Conservation (phyloP, 2,888 invertebrate species). For the Celastrina argiolus region DNA sequence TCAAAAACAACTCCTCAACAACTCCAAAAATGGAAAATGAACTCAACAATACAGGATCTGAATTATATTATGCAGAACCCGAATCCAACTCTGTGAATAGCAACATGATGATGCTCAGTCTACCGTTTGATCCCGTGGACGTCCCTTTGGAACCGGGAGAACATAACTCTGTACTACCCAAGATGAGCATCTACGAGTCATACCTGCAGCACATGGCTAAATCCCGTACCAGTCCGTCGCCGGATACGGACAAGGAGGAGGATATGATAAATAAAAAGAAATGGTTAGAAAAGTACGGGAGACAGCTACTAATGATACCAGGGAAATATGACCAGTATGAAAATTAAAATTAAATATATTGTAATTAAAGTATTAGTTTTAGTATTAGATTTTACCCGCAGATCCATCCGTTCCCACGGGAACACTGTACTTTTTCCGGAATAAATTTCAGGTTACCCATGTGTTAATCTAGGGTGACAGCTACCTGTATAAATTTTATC, state of each 20-base stretch:
- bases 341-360: neutral
- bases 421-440: no score
- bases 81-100: slow-evolving; percentile 28
- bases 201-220: slow-evolving; percentile 55
- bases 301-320: slow-evolving; percentile 37
- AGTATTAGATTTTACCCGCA: no score
- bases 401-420: no score
- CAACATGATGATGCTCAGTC: slow-evolving; percentile 50
- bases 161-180: slow-evolving; percentile 62
- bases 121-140: slow-evolving; percentile 64
- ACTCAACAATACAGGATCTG: slow-evolving; percentile 40
- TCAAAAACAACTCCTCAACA: slow-evolving; percentile 29
- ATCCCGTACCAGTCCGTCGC: slow-evolving; percentile 49
- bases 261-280: slow-evolving; percentile 36
- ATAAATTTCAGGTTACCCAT: no score
- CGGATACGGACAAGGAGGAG: slow-evolving; percentile 37
- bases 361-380: no score
- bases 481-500: no score
- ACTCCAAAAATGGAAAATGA: slow-evolving; percentile 21
- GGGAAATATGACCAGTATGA: slow-evolving; percentile 44
- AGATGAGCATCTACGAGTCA: slow-evolving; percentile 66
- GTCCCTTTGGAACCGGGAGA: slow-evolving; percentile 63
- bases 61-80: slow-evolving; percentile 42
- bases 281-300: slow-evolving; percentile 47
- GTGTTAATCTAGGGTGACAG: no score